Evolutionary conservation across 2,888 invertebrate genomes (phyloP), one percentile per base, ranked within the genome.

Genomic region (Cerastis leucographa): DNA sequence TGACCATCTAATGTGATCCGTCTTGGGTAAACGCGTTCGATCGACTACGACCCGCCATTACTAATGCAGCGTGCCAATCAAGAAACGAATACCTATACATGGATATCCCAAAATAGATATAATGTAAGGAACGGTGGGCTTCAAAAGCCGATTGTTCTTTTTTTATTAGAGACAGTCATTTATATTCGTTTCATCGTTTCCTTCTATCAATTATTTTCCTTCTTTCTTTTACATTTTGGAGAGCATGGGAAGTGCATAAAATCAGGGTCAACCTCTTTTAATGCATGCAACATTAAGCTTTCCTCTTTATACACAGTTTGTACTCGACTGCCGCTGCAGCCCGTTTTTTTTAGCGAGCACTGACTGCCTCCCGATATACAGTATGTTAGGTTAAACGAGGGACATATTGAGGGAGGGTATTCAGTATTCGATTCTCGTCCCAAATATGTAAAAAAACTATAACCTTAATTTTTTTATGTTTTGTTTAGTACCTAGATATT

Each of bases 41-140:
- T 71, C 12, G 61, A 35, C 59, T 54, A 22, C 29, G 22, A 51
- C 8, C 42, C 19, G 12, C 54, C 40, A 72, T 66, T 70, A 72
- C 9, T 59, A 72, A 80, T 84, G 62, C 46, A 75, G 44, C 22
- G n/a, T 56, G 56, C 65, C 74, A 72, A 75, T 83, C 56, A 67
- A 62, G 65, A 68, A 69, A 66, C 56, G 44, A 56, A 54, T 69
- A 44, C 42, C 25, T 49, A 22, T 7, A n/a, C 35, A 64, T 9
- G 35, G 35, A 59, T 64, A 22, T 40, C 17, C 14, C 9, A 44
- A 9, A 61, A 72, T 64, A 71, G 14, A 69, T 7, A 14, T 54
- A 42, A 64, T 80, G 14, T 40, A 46, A 6, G 14, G 22, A 11
- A 40, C 5, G 29, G 11, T 25, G 25, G 22, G 40, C 2, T 51